Conservation (phyloP, 2,113 vertebrate species). For the Campylomormyrus numenius region DNA sequence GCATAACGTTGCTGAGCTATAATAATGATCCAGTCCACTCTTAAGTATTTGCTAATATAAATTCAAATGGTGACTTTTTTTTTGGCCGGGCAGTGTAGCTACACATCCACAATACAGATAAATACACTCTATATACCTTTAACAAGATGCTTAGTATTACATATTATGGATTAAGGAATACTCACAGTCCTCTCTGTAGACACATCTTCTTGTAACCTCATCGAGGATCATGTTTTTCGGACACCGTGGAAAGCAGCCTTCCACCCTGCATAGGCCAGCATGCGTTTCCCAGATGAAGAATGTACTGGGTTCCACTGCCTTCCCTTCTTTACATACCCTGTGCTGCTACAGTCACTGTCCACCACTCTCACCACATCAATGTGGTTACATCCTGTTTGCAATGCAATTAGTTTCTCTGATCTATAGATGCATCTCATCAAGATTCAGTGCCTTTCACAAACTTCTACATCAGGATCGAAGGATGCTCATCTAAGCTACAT, state of each 20-base stretch:
- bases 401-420: neutral
- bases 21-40: too few species aligned
- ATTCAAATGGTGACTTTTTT: too few species aligned
- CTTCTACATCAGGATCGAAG: neutral
- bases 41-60: too few species aligned
- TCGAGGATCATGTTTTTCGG: slow-evolving; percentile 90
- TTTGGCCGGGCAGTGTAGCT: too few species aligned
- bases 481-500: neutral
- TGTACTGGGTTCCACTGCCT: neutral
- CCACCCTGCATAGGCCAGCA: slow-evolving; percentile 66
- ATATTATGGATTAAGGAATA: slow-evolving; percentile 31
- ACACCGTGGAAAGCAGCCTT: slow-evolving; percentile 92
- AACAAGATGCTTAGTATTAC: neutral
- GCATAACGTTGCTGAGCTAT: too few species aligned
- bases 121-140: neutral
- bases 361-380: neutral
- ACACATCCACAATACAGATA: neutral
- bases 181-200: slow-evolving; percentile 92
- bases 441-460: neutral
- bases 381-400: neutral
- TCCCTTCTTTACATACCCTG: neutral
- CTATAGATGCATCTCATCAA: neutral
- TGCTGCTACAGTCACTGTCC: neutral
- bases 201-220: slow-evolving; percentile 89
- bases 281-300: slow-evolving; percentile 1